These are phyloP conservation scores for Cyaniris semiargus DNA, from an alignment of 2,888 invertebrate genomes.

Conservation along the genomic window DNA sequence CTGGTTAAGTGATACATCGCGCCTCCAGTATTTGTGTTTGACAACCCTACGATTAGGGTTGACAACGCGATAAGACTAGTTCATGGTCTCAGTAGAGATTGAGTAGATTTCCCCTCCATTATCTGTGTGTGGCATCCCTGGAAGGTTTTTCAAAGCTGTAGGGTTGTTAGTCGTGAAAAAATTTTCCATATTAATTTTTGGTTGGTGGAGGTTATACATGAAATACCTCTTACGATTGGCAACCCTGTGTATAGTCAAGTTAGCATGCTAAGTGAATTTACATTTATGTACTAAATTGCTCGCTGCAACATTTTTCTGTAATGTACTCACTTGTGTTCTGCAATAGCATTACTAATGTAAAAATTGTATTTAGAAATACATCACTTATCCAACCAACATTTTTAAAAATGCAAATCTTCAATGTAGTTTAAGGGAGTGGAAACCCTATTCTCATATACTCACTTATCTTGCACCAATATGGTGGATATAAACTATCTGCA, in stretches of 20 bases:
- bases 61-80: not conserved
- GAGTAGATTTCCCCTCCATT: not conserved
- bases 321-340: not conserved
- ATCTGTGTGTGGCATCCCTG: not conserved
- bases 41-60: not conserved
- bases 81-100: not conserved
- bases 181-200: not conserved
- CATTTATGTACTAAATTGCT: slow-evolving; percentile 2
- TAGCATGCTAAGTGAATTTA: not conserved
- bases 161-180: not conserved
- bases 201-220: not conserved
- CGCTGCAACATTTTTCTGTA: not conserved
- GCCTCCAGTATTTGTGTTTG: not conserved
- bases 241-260: not conserved
- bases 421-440: not conserved
- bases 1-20: not conserved
- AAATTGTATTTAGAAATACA: not conserved
- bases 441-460: not conserved
- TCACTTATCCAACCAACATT: not conserved
- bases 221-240: slow-evolving; percentile 1
- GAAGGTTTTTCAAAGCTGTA: not conserved
- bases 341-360: not conserved
- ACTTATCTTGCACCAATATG: too few relatives aligned
- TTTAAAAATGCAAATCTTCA: not conserved
- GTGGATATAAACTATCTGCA: not conserved